These are phyloP conservation scores for Orchesella cincta DNA, from an alignment of 1,140 invertebrate species.

Conservation along the genomic window DNA sequence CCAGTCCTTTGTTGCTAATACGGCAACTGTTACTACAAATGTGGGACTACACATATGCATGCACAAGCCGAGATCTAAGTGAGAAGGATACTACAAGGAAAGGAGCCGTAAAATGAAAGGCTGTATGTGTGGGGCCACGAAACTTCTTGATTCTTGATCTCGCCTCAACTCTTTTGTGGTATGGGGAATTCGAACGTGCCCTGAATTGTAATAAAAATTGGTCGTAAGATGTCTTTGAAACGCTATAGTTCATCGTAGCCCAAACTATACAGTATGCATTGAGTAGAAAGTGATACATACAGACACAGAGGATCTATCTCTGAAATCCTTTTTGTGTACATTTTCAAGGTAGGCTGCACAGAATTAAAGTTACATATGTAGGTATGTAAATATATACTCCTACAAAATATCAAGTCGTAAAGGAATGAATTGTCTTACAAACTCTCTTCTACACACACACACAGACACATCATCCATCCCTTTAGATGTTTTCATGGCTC, in stretches of 20 bases:
- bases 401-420: not conserved
- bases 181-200: conserved; percentile 23
- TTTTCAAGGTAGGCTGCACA: conserved; percentile 13
- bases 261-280: no score
- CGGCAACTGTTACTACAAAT: not conserved
- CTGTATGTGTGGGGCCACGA: conserved; percentile 19
- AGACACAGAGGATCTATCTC: not conserved
- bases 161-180: conserved; percentile 28
- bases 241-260: no score
- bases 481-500: not conserved
- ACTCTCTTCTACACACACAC: not conserved
- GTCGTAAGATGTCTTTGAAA: conserved; percentile 19
- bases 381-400: not conserved
- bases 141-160: conserved; percentile 29
- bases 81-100: no score
- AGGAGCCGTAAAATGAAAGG: no score
- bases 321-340: conserved; percentile 1
- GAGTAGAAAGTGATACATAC: not conserved
- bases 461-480: not conserved
- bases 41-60: no score
- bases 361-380: conserved; percentile 14
- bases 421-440: not conserved
- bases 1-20: not conserved
- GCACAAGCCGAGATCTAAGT: no score
- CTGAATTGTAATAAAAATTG: conserved; percentile 23